These are phyloP conservation scores for Myodes glareolus DNA, from an alignment of 2,113 vertebrate species.

Conservation along the genomic window DNA sequence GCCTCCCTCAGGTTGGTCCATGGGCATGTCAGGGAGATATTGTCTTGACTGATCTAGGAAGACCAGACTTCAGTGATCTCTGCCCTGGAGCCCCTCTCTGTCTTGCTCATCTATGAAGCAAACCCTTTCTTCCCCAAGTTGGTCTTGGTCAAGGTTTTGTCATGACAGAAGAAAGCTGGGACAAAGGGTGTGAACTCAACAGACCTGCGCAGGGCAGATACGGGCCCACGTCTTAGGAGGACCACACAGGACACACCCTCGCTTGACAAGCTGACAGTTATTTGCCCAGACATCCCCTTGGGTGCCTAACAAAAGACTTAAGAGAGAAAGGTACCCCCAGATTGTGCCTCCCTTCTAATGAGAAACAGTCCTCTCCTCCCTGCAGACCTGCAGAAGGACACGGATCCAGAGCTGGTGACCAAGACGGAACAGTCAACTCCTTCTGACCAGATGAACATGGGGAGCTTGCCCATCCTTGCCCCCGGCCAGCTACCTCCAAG, in stretches of 20 bases:
- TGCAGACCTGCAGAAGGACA: not conserved
- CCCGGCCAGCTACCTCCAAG: not conserved
- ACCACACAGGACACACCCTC: not conserved
- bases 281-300: not conserved
- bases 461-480: not conserved
- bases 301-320: not conserved
- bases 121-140: not conserved
- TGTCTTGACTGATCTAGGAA: not conserved
- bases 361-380: not conserved
- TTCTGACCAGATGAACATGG: not conserved
- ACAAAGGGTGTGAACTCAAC: not conserved
- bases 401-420: not conserved
- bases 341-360: not conserved
- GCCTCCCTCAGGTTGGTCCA: too few species aligned
- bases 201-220: not conserved
- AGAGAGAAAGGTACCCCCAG: not conserved
- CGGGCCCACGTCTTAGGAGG: not conserved
- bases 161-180: not conserved
- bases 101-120: not conserved
- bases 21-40: not conserved
- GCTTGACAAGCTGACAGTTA: not conserved
- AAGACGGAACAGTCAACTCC: not conserved
- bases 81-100: not conserved
- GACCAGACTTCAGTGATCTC: not conserved
- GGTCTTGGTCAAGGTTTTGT: not conserved